phyloP scores from a whole-genome alignment of 2,797 vertebrate genomes.

The Pseudomugil gertrudae region DNA sequence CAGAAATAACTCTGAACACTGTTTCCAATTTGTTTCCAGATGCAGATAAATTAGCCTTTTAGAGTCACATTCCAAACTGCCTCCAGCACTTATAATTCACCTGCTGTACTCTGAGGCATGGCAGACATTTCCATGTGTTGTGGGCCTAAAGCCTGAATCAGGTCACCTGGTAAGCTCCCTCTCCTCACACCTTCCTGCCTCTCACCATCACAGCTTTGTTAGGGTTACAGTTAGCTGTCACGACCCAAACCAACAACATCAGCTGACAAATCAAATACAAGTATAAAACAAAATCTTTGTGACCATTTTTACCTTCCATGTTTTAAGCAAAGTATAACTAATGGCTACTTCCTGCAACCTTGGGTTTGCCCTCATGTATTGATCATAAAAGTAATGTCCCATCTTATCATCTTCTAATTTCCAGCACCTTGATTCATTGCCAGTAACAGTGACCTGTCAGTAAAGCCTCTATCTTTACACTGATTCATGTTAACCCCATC shows the following conservation, averaged over 20 bases:
- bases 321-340: background rate
- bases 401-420: conserved; percentile 19
- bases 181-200: conserved; percentile 62
- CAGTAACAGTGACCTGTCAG: conserved; percentile 21
- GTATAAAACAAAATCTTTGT: conserved; percentile 17
- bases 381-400: conserved; percentile 1
- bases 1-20: conserved; percentile 39
- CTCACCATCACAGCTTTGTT: conserved; percentile 59
- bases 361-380: background rate
- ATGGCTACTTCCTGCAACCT: background rate
- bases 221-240: conserved; percentile 59
- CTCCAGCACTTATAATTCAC: conserved; percentile 65
- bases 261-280: conserved; percentile 41
- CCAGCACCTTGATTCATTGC: conserved; percentile 24
- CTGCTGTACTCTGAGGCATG: conserved; percentile 43
- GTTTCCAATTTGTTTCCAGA: conserved; percentile 50
- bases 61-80: conserved; percentile 39
- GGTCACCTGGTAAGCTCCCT: conserved; percentile 56
- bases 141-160: conserved; percentile 52
- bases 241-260: conserved; percentile 27
- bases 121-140: conserved; percentile 42
- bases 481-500: too few species aligned
- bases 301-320: conserved; percentile 1
- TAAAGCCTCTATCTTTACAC: too few species aligned
- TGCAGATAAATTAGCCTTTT: conserved; percentile 49